A percentile compares a stretch with the other conserved stretches of the same genome.
phyloP scores from a whole-genome alignment of 2,797 vertebrate genomes.

The Hyperoplus immaculatus region DNA sequence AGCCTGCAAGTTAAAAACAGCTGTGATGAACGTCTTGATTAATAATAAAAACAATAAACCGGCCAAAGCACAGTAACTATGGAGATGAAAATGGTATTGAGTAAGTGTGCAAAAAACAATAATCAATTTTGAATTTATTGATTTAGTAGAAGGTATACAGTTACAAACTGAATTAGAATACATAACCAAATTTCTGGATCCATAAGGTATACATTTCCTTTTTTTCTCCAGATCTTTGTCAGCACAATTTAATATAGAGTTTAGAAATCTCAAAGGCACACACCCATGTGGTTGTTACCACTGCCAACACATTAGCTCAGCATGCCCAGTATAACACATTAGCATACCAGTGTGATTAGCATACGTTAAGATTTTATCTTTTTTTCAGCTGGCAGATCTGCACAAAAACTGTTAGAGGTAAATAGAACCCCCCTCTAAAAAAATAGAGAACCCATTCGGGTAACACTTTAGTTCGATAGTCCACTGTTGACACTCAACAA shows the following conservation, averaged over 20 bases:
- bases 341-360: slow-evolving; percentile 64
- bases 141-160: neutral
- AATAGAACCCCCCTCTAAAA: slow-evolving; percentile 32
- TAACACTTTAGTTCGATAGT: too few relatives aligned
- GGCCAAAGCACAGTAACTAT: neutral
- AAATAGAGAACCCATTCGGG: slow-evolving; percentile 50
- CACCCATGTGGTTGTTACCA: slow-evolving; percentile 54
- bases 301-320: slow-evolving; percentile 68
- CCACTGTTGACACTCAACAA: too few relatives aligned
- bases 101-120: neutral
- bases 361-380: slow-evolving; percentile 61
- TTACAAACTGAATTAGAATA: slow-evolving; percentile 9
- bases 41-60: neutral
- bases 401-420: slow-evolving; percentile 64
- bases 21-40: neutral
- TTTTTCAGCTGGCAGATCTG: slow-evolving; percentile 58
- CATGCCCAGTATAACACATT: slow-evolving; percentile 64
- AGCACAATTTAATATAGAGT: slow-evolving; percentile 51
- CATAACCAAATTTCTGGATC: slow-evolving; percentile 11
- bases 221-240: slow-evolving; percentile 43
- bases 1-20: slow-evolving; percentile 6
- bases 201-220: neutral
- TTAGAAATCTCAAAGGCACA: slow-evolving; percentile 51
- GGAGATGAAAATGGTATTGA: neutral
- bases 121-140: neutral